Percentiles rank a stretch among this genome's conserved stretches.
phyloP scores from a whole-genome alignment of 1,140 invertebrate genomes.

The Paralvinella palmiformis region DNA sequence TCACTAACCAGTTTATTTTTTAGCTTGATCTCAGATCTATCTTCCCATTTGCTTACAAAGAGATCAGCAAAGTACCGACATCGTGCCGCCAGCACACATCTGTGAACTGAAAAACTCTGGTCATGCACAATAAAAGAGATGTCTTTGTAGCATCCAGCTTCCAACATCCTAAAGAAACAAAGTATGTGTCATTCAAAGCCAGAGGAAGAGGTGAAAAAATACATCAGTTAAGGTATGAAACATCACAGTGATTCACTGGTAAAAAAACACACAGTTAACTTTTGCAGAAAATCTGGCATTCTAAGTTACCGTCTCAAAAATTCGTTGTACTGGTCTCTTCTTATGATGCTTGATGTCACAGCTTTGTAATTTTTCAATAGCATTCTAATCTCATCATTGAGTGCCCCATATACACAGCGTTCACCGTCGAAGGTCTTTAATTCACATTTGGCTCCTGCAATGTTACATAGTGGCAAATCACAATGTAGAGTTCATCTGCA shows the following conservation, averaged over 20 bases:
- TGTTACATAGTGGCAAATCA: too few relatives aligned
- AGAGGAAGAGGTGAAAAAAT: too few relatives aligned
- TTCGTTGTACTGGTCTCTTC: slow-evolving; percentile 54
- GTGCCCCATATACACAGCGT: slow-evolving; percentile 57
- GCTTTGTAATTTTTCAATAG: slow-evolving; percentile 52
- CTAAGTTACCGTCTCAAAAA: slow-evolving; percentile 52
- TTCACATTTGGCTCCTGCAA: slow-evolving; percentile 54
- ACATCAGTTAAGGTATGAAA: too few relatives aligned
- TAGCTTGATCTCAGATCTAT: slow-evolving; percentile 39
- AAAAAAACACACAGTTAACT: too few relatives aligned
- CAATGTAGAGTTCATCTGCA: too few relatives aligned
- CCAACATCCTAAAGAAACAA: slow-evolving; percentile 1
- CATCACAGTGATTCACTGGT: too few relatives aligned
- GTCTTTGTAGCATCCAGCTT: slow-evolving; percentile 44
- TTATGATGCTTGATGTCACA: slow-evolving; percentile 50
- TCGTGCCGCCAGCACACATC: slow-evolving; percentile 50
- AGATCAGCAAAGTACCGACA: slow-evolving; percentile 51
- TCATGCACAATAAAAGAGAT: slow-evolving; percentile 50
- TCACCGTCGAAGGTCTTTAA: slow-evolving; percentile 60
- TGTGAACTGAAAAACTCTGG: slow-evolving; percentile 47
- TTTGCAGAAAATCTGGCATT: neutral
- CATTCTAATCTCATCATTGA: slow-evolving; percentile 54
- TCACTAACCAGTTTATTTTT: slow-evolving; percentile 46
- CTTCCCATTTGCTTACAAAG: slow-evolving; percentile 49
- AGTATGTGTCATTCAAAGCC: too few relatives aligned